Evolutionary conservation across 2,888 invertebrate genomes (phyloP).

Genomic region (Lasius platythorax): DNA sequence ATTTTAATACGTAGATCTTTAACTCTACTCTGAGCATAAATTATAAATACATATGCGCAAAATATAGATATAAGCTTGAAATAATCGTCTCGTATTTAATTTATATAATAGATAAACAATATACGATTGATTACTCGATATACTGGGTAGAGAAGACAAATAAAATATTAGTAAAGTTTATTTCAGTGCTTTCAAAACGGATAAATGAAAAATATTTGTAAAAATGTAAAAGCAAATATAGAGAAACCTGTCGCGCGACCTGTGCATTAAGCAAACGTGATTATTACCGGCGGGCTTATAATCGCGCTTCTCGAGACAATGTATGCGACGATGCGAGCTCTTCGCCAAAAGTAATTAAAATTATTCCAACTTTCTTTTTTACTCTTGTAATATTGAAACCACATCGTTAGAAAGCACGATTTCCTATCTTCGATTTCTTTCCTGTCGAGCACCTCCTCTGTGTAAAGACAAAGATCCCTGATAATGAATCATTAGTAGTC

Average conservation of each 20-base stretch:
- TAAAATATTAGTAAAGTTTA: slow-evolving; percentile 32
- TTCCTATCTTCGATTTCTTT: slow-evolving; percentile 47
- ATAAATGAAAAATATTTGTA: slow-evolving; percentile 37
- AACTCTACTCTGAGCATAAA: slow-evolving; percentile 21
- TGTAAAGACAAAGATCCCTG: slow-evolving; percentile 68
- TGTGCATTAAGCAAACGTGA: slow-evolving; percentile 23
- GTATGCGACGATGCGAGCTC: slow-evolving; percentile 37
- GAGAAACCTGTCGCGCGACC: background rate
- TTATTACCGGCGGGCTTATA: slow-evolving; percentile 31
- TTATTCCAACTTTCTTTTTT: slow-evolving; percentile 41
- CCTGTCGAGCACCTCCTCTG: slow-evolving; percentile 59
- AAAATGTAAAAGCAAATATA: slow-evolving; percentile 23
- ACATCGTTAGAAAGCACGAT: slow-evolving; percentile 51
- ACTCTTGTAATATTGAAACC: slow-evolving; percentile 52
- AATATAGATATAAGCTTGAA: background rate
- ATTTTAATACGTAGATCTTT: slow-evolving; percentile 20
- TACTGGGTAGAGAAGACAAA: slow-evolving; percentile 3
- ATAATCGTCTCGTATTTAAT: slow-evolving; percentile 20
- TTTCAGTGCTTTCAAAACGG: slow-evolving; percentile 27
- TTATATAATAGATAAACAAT: slow-evolving; percentile 20
- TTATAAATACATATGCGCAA: background rate
- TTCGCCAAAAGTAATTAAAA: slow-evolving; percentile 53
- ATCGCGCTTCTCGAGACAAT: slow-evolving; percentile 51
- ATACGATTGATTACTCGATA: slow-evolving; percentile 29
- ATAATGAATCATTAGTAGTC: slow-evolving; percentile 76